These are phyloP conservation scores for Melospiza melodia DNA, from an alignment of 2,113 vertebrate species.

Conservation along the genomic window DNA sequence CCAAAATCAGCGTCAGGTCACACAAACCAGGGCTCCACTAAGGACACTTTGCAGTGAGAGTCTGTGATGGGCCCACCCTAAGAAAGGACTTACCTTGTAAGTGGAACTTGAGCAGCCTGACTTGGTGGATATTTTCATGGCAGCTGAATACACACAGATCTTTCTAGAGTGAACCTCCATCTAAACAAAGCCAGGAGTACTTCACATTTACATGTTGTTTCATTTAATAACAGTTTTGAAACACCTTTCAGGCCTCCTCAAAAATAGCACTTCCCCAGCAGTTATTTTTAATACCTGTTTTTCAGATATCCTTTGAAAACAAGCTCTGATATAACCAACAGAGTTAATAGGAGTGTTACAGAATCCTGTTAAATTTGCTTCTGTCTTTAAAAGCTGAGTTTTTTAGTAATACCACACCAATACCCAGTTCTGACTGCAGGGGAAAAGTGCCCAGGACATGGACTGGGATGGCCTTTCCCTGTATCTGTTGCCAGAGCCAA, in stretches of 20 bases:
- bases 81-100: not conserved
- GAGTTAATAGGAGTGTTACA: not conserved
- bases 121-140: not conserved
- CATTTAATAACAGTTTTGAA: not conserved
- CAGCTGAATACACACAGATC: not conserved
- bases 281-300: not conserved
- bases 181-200: not conserved
- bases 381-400: not conserved
- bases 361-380: not conserved
- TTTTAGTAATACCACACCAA: not conserved
- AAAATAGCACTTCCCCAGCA: not conserved
- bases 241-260: not conserved
- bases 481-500: not conserved
- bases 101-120: not conserved
- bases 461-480: not conserved
- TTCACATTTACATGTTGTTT: not conserved
- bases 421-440: not conserved
- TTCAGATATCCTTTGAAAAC: not conserved
- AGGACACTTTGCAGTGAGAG: not conserved
- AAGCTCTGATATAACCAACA: not conserved
- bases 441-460: not conserved
- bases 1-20: not conserved
- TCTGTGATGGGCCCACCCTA: not conserved
- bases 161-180: not conserved
- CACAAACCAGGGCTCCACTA: not conserved